Conservation (phyloP, 1,140 invertebrate species). For the Daktulosphaira vitifoliae region DNA sequence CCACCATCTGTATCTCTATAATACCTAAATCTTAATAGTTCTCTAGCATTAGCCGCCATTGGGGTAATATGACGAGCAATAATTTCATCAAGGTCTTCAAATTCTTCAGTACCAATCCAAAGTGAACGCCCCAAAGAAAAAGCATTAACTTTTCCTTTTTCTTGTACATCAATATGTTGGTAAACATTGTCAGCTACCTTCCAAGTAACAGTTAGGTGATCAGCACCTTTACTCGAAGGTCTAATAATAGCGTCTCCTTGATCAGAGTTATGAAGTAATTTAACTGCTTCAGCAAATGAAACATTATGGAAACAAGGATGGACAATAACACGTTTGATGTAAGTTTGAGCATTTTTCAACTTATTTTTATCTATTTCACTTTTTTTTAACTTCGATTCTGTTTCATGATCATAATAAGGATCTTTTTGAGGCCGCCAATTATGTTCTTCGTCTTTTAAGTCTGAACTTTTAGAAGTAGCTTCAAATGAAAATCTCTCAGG, state of each 20-base stretch:
- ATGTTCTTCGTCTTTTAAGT: constrained; percentile 81
- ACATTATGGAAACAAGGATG: constrained; percentile 98
- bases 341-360: constrained; percentile 66
- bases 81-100: constrained; percentile 99
- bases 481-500: constrained; percentile 90
- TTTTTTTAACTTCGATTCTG: constrained; percentile 69
- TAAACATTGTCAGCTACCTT: constrained; percentile 90
- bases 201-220: constrained; percentile 97
- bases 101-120: constrained; percentile 81
- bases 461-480: constrained; percentile 86
- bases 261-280: constrained; percentile 81
- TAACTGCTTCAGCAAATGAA: constrained; percentile 84
- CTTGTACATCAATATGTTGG: constrained; percentile 91
- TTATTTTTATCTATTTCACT: constrained; percentile 75
- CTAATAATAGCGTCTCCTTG: constrained; percentile 94
- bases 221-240: constrained; percentile 90
- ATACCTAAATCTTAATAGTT: constrained; percentile 87
- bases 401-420: constrained; percentile 82
- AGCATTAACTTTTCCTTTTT: constrained; percentile 93
- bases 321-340: constrained; percentile 91
- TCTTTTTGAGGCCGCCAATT: constrained; percentile 85
- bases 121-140: constrained; percentile 87
- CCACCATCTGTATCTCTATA: constrained; percentile 64
- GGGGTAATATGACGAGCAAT: constrained; percentile 92
- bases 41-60: constrained; percentile 85